A percentile compares a stretch with the other conserved stretches of the same genome.
phyloP scores from a whole-genome alignment of 2,797 vertebrate species.

The Coendou prehensilis region DNA sequence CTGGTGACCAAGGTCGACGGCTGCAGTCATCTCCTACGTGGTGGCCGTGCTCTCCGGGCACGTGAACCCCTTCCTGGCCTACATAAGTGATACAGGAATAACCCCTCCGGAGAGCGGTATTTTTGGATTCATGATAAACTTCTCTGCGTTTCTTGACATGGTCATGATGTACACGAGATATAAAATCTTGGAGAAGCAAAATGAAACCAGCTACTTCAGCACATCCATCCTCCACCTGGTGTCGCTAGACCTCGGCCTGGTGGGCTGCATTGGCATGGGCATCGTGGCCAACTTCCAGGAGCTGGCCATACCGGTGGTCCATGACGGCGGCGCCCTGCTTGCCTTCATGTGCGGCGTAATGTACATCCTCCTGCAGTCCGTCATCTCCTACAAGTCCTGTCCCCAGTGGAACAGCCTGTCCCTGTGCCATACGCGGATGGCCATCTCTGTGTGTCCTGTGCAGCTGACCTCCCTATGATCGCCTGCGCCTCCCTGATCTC shows the following conservation, averaged over 20 bases:
- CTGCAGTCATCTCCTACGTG: background rate
- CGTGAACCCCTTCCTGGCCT: conserved; percentile 56
- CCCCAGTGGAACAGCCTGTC: conserved; percentile 89
- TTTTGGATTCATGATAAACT: conserved; percentile 96
- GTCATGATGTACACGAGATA: background rate
- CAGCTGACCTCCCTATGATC: conserved; percentile 90
- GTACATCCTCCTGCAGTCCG: conserved; percentile 92
- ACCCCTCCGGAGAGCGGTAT: conserved; percentile 95
- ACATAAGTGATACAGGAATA: conserved; percentile 94
- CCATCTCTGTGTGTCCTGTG: conserved; percentile 89
- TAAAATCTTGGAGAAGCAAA: background rate
- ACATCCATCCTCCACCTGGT: background rate
- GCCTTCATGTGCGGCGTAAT: conserved; percentile 92
- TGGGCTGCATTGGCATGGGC: background rate
- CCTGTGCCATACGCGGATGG: conserved; percentile 87
- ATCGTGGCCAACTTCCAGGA: conserved; percentile 89
- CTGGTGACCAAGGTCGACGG: background rate
- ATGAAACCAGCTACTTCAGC: background rate
- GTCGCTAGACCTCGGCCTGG: background rate
- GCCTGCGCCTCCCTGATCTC: background rate
- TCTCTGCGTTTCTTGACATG: conserved; percentile 94
- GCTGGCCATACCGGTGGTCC: conserved; percentile 89
- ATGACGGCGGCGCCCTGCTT: conserved; percentile 93
- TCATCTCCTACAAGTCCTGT: conserved; percentile 90
- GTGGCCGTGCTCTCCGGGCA: background rate